Evolutionary conservation across 2,888 invertebrate genomes (phyloP), one percentile per base, ranked within the genome.

Genomic region (Apoda limacodes): DNA sequence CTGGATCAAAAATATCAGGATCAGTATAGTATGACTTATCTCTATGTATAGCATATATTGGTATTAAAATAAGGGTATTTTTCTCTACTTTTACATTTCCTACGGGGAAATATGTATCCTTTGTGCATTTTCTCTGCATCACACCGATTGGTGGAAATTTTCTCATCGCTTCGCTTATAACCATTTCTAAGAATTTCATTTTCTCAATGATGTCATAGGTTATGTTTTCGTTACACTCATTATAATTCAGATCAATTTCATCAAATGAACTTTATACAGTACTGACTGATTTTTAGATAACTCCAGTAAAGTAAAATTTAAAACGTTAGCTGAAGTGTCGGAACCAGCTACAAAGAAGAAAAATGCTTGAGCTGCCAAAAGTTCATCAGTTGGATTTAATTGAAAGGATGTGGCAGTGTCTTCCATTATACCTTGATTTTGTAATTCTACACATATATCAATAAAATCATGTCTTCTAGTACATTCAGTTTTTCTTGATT

Each of bases 1-100:
- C 74, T 2, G 82, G 82, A 40, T 81, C 66, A 45, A 75, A 82
- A 21, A 43, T 25, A 9, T 68, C 57, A 7, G 81, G 70, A 21
- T 78, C 48, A 0, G 66, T 62, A 32, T 46, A 76, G 30, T 64
- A 56, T 9, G 59, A 59, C 13, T 58, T 53, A 40, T 80, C 75
- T 37, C 61, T 55, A 12, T 71, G 70, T 24, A 70, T 45, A 3
- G 49, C 62, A 40, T 43, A 74, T 25, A 61, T 37, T 1, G 69
- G 59, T 27, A 65, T 25, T 1, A 60, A 17, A 0, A 59, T 34
- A 2, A 48, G 19, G 3, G 35, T 42, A 28, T 43, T 57, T 37
- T 65, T 63, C 6, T 55, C 46, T 10, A 75, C 37, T 11, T 47
- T 45, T 1, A 64, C 22, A 10, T 57, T 54, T 3, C 57, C 52